Evolutionary conservation across 2,113 vertebrate genomes (phyloP).

Genomic region (Pagrus major): DNA sequence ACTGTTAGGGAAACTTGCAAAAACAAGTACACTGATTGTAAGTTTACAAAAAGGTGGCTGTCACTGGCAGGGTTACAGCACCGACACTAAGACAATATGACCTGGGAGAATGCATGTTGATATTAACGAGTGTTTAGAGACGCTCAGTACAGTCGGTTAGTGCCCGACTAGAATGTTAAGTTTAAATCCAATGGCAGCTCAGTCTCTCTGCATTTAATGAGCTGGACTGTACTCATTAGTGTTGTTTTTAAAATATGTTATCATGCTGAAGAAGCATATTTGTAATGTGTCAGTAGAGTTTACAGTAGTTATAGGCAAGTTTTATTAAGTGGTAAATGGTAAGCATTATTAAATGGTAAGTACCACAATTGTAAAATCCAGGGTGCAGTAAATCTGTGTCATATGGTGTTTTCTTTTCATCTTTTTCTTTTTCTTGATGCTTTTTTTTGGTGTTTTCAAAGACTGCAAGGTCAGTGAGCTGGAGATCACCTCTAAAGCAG

Average conservation of each 20-base stretch:
- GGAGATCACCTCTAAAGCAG: not conserved
- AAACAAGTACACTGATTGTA: slow-evolving; percentile 43
- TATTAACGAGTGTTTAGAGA: not conserved
- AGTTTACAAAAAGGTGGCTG: slow-evolving; percentile 26
- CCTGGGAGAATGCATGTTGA: slow-evolving; percentile 1
- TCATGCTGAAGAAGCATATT: too few species aligned
- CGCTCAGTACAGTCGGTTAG: not conserved
- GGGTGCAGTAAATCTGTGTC: too few species aligned
- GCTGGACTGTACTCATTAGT: too few species aligned
- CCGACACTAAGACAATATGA: slow-evolving; percentile 2
- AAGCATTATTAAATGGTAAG: too few species aligned
- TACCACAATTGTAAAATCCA: too few species aligned
- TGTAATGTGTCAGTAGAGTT: too few species aligned
- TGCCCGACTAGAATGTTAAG: not conserved
- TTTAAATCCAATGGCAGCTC: not conserved
- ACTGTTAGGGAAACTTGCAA: slow-evolving; percentile 58
- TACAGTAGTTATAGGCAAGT: too few species aligned
- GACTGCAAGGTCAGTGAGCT: not conserved
- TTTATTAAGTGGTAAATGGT: too few species aligned
- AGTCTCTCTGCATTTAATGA: not conserved
- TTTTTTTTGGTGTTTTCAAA: not conserved
- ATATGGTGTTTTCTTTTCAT: not conserved
- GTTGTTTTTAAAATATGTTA: too few species aligned
- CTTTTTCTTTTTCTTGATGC: not conserved
- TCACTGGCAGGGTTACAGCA: not conserved